Conservation (phyloP, 2,797 vertebrate genomes). For the Tolypeutes matacus region DNA sequence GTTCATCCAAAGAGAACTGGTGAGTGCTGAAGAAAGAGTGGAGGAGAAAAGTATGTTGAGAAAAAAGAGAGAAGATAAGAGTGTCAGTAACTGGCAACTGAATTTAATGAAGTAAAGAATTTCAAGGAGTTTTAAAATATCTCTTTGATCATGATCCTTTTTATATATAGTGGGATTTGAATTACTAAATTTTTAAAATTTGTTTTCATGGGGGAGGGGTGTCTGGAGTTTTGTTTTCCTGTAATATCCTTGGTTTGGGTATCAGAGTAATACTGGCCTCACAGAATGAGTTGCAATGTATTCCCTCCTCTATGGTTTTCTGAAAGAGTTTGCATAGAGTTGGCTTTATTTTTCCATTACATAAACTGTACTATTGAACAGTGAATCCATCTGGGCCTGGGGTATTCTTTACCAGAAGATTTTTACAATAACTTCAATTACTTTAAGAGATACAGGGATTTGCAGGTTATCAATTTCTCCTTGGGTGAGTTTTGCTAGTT, state of each 20-base stretch:
- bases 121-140: not conserved
- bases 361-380: not conserved
- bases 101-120: not conserved
- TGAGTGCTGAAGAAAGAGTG: not conserved
- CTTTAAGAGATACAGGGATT: not conserved
- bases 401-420: not conserved
- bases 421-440: not conserved
- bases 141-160: not conserved
- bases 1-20: not conserved
- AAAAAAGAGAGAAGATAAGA: not conserved
- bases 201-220: not conserved
- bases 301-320: not conserved
- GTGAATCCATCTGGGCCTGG: not conserved
- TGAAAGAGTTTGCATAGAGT: not conserved
- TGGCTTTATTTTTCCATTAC: not conserved
- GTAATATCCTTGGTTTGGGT: not conserved
- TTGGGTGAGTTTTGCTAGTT: too few species aligned
- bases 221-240: not conserved
- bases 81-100: not conserved
- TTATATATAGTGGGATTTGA: not conserved
- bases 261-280: not conserved
- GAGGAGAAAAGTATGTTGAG: not conserved
- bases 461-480: not conserved
- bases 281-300: not conserved
- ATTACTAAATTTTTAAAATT: not conserved